Evolutionary conservation across 1,140 invertebrate species (phyloP).

Genomic region (Calliphora vicina): DNA sequence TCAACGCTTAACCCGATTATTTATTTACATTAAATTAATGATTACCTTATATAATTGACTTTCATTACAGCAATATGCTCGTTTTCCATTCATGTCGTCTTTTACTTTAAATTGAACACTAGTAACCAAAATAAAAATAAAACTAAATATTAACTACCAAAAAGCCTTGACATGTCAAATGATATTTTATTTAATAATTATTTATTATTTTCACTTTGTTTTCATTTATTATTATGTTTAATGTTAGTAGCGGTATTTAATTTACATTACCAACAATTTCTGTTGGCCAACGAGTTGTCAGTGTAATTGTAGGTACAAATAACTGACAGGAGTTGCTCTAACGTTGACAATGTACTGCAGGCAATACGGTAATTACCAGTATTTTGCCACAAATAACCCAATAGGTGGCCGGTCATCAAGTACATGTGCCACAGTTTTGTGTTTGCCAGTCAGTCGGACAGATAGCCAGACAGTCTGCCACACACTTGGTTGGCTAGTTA

Average conservation of each 20-base stretch:
- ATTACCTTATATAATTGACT: too few relatives aligned
- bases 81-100: too few relatives aligned
- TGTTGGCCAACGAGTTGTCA: neutral
- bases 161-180: neutral
- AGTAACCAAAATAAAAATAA: neutral
- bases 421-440: neutral
- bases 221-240: neutral
- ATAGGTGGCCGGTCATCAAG: neutral
- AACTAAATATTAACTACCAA: neutral
- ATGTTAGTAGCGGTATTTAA: neutral
- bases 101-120: neutral
- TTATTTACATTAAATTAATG: too few relatives aligned
- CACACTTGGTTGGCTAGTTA: neutral
- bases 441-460: neutral
- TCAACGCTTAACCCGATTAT: too few relatives aligned
- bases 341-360: neutral
- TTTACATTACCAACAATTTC: neutral
- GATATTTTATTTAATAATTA: neutral
- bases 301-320: neutral
- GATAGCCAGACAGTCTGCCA: neutral
- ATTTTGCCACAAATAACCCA: neutral
- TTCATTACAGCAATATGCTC: too few relatives aligned
- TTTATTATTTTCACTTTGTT: neutral
- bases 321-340: neutral
- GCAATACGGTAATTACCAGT: constrained; percentile 1